phyloP scores from a whole-genome alignment of 2,888 invertebrate genomes.

The Eulithis testata region DNA sequence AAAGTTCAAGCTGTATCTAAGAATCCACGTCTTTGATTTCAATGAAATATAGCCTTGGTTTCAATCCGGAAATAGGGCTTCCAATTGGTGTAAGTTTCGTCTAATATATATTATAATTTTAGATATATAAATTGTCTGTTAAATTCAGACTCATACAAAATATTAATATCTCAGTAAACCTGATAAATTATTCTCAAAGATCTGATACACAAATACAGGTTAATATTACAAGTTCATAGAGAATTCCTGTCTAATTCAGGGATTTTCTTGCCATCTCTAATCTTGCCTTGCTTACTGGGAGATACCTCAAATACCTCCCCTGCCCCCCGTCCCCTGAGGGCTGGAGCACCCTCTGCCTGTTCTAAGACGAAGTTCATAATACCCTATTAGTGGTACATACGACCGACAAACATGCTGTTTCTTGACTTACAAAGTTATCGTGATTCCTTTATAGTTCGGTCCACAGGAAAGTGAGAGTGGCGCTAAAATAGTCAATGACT shows the following conservation, averaged over 20 bases:
- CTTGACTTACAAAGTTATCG: slow-evolving; percentile 52
- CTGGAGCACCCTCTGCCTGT: slow-evolving; percentile 63
- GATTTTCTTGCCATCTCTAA: slow-evolving; percentile 84
- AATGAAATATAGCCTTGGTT: no score
- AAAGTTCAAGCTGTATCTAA: no score
- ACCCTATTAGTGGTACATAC: slow-evolving; percentile 78
- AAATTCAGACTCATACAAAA: slow-evolving; percentile 41
- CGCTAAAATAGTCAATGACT: neutral
- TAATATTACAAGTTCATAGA: slow-evolving; percentile 80
- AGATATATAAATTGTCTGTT: neutral
- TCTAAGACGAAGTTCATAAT: slow-evolving; percentile 79
- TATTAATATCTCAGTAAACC: slow-evolving; percentile 53
- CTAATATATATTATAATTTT: no score
- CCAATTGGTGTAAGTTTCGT: no score
- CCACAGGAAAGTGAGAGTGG: slow-evolving; percentile 21
- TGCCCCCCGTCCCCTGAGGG: slow-evolving; percentile 44
- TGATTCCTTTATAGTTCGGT: slow-evolving; percentile 32
- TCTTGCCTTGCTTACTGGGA: slow-evolving; percentile 71
- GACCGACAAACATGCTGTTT: slow-evolving; percentile 63
- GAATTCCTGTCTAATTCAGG: slow-evolving; percentile 82
- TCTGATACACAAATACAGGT: slow-evolving; percentile 55
- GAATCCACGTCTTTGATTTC: no score
- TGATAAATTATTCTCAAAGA: slow-evolving; percentile 79
- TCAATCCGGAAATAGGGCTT: no score
- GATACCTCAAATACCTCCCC: slow-evolving; percentile 70